Percentiles rank a stretch among this genome's conserved stretches.
These are phyloP conservation scores for Leptinotarsa rubiginosa DNA, from an alignment of 2,888 invertebrate genomes.

Conservation along the genomic window DNA sequence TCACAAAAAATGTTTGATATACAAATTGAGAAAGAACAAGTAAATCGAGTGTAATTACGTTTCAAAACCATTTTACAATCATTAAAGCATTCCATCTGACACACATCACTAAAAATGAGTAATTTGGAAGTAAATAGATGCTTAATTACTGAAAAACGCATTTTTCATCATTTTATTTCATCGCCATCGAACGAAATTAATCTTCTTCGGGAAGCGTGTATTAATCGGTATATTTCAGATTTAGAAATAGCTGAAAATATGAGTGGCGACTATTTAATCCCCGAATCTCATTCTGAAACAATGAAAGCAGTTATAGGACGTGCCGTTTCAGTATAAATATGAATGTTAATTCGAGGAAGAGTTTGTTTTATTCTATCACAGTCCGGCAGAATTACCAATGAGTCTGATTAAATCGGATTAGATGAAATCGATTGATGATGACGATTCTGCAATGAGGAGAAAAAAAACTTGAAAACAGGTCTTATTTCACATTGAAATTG, in stretches of 20 bases:
- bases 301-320: constrained; percentile 51
- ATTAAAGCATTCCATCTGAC: too few relatives aligned
- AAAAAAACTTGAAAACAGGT: not conserved
- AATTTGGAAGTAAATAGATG: not conserved
- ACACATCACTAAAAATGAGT: not conserved
- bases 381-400: constrained; percentile 13
- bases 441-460: not conserved
- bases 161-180: constrained; percentile 1
- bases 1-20: too few relatives aligned
- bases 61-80: too few relatives aligned
- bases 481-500: too few relatives aligned
- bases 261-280: constrained; percentile 45
- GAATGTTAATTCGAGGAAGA: constrained; percentile 47
- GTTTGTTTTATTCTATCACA: constrained; percentile 23
- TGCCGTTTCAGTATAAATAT: constrained; percentile 50
- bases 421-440: not conserved
- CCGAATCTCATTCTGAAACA: constrained; percentile 48
- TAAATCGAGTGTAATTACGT: too few relatives aligned
- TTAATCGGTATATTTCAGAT: constrained; percentile 9
- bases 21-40: too few relatives aligned
- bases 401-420: not conserved
- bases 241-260: constrained; percentile 31
- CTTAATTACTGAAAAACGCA: not conserved
- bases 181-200: not conserved
- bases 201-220: constrained; percentile 7